Base-by-base conservation (phyloP, 2,113 vertebrate genomes). In the Hucho hucho region DNA sequence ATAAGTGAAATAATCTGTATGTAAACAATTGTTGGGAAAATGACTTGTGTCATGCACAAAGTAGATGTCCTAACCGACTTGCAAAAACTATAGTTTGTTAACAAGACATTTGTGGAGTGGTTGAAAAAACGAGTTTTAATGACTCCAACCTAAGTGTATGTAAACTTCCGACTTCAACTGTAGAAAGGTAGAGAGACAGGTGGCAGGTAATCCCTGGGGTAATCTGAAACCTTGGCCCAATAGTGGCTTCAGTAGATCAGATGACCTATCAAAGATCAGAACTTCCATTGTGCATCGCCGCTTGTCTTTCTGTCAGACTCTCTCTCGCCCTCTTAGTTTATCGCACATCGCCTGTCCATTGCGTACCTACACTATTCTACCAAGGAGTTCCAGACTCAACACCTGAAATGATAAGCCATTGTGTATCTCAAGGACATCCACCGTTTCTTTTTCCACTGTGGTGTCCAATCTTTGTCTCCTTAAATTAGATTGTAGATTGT, bases 181-280 rank as follows among this genome's bases (percentile, higher is more conserved):
- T n/a, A 20, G 32, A 24, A 29, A n/a, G 26, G 20, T 37, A 7
- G 71, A 78, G 78, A 84, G 83, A 7, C 32, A 37, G 32, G 0
- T 37, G 7, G 75, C 75, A 86, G 91, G 91, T 92, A 90, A 91
- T 90, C 87, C 91, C 88, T 89, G 46, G 70, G 73, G 91, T 91
- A 92, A 92, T 80, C 70, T 71, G 90, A 93, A 83, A 76, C 83
- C 78, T 26, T 70, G 79, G 83, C 77, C 81, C 79, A 37, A 81
- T 26, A 18, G 80, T 80, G 80, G 83, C 85, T 82, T 84, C 79
- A 74, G 80, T 43, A 85, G 90, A 93, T 94, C 92, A 86, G 87
- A 86, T 93, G 89, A 91, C 92, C 91, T 92, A 92, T 93, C 92
- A 91, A 88, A 93, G 92, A 93, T 94, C 90, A 90, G 83, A 84